Evolutionary conservation across 2,113 vertebrate genomes (phyloP), one percentile per base, ranked within the genome.

Genomic region (Plecotus auritus): DNA sequence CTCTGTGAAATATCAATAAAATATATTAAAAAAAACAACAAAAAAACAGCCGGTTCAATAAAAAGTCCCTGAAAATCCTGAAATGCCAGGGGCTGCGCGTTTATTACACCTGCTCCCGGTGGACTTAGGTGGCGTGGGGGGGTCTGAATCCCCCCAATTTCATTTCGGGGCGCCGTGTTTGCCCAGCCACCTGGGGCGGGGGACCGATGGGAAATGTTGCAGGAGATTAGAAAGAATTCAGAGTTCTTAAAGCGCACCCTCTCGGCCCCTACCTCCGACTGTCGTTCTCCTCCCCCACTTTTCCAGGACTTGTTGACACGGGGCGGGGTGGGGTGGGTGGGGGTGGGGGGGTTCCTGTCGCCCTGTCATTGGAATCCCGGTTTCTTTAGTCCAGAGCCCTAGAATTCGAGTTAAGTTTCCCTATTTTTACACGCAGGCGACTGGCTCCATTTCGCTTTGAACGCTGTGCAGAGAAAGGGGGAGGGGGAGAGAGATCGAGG

Each of bases 131-230:
- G 16, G 56, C 26, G 70, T 23, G 35, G 74, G n/a, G n/a, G 23
- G 40, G 67, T 70, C 72, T 14, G 54, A 32, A 37, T 0, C n/a
- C 85, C 77, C 59, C 42, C 47, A 84, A 94, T 90, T 96, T 95
- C 88, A 97, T 96, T 95, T 95, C 91, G 85, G 93, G 95, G 66
- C 67, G 95, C 78, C 72, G 26, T 70, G 28, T 85, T 85, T 76
- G 82, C 88, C 77, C 85, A 90, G 92, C 67, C 96, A 56, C 96
- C 88, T 88, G 95, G 97, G 95, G 93, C 88, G 54, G 56, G 32
- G 72, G 49, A 77, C 77, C 94, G 84, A 81, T n/a, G 22, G 81
- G 73, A 67, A 81, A 83, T 40, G 90, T 20, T 59, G 69, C 20
- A 47, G 22, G 67, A 78, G 92, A 51, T 61, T 61, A 28, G 88